Percentiles rank a stretch among this genome's conserved stretches.
phyloP scores from a whole-genome alignment of 2,888 invertebrate genomes.

The Pimpla rufipes region DNA sequence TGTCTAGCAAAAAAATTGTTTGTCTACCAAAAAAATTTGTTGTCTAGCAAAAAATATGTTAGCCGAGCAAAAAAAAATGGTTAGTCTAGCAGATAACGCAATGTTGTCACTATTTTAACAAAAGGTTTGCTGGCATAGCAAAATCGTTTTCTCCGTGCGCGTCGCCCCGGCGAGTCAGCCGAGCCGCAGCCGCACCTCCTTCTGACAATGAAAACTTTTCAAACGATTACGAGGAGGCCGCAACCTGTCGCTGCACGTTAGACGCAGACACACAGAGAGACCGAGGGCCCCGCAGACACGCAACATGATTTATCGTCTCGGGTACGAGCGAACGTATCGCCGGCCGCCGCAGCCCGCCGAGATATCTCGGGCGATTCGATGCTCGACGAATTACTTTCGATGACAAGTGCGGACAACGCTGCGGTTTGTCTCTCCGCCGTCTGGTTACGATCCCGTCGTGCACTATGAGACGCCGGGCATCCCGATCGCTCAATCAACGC shows the following conservation, averaged over 20 bases:
- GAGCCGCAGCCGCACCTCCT: constrained; percentile 47
- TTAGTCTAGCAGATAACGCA: too few relatives aligned
- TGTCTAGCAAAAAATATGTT: too few relatives aligned
- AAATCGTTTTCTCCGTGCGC: too few relatives aligned
- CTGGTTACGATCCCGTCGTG: neutral
- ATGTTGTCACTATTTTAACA: too few relatives aligned
- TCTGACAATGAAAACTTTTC: constrained; percentile 40
- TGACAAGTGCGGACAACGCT: constrained; percentile 58
- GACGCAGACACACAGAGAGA: neutral
- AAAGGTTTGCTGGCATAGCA: too few relatives aligned
- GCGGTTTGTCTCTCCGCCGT: constrained; percentile 2
- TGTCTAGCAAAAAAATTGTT: too few relatives aligned
- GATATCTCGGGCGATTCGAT: constrained; percentile 57
- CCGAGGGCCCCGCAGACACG: neutral
- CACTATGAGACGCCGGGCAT: constrained; percentile 11
- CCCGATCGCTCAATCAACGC: constrained; percentile 16
- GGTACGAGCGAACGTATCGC: constrained; percentile 46
- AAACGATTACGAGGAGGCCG: constrained; percentile 20
- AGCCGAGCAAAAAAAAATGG: too few relatives aligned
- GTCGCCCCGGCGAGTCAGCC: constrained; percentile 1
- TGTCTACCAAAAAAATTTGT: too few relatives aligned
- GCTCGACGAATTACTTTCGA: constrained; percentile 49
- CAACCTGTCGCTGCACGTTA: constrained; percentile 33
- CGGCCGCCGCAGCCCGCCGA: constrained; percentile 52
- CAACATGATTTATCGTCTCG: constrained; percentile 60